Evolutionary conservation across 2,888 invertebrate species (phyloP), one percentile per base, ranked within the genome.

Genomic region (Sarcophaga subvicina): DNA sequence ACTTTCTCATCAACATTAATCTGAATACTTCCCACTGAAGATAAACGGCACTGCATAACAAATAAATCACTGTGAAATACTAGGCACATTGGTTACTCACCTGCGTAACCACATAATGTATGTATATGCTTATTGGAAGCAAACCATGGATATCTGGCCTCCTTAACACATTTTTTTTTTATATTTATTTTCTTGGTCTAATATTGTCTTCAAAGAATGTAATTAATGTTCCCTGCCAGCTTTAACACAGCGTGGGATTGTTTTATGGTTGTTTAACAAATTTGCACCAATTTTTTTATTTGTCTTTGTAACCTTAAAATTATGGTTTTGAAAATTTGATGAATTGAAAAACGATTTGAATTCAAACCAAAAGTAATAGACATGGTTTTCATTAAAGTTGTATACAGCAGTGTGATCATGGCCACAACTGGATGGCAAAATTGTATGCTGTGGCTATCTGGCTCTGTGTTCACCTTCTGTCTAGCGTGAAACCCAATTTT

Each of bases 231-330:
- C 11, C 37, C 59, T 20, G 60, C 37, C 12, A 14, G 54, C 22
- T 59, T 60, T 5, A 25, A n/a, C 49, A 75, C 63, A 63, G 72
- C 45, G 72, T 60, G 72, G 72, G 60, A 72, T 25, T 20, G 17
- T 60, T 72, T 60, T 59, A 27, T 10, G 45, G 60, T 45, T 54
- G 54, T 71, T 71, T 59, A 72, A 60, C n/a, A 37, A 72, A 72
- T 72, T 60, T 72, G 60, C 72, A 72, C 60, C 59, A 72, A 59
- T 60, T 37, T 8, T 49, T 54, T 10, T 37, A 8, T 37, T 10
- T 37, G 37, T 37, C 37, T 37, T 10, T 72, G 12, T 60, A 22
- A 47, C 25, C 27, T 71, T 27, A 59, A 71, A 10, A 59, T 12
- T 2, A 37, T 37, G 37, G 8, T 37, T 37, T 37, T 37, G 37